Base-by-base conservation (phyloP, 2,113 vertebrate species). In the Theristicus caerulescens region DNA sequence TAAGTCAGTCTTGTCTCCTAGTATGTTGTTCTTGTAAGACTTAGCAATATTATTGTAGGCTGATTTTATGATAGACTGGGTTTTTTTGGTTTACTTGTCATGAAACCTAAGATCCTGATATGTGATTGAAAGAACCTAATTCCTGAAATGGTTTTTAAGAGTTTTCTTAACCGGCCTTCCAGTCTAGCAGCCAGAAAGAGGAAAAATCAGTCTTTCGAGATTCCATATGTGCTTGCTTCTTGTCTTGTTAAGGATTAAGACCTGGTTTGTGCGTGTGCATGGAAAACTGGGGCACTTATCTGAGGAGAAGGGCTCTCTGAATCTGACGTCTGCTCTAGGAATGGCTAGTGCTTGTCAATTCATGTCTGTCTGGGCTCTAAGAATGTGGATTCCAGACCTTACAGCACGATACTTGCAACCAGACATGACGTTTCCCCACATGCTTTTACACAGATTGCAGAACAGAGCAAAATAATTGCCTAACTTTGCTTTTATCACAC, bases 391-490 rank as follows among this genome's bases (percentile, higher is more conserved):
- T 92, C 92, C 93, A 92, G 94, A 86, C 83, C 77, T 90, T 93
- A n/a, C 90, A 83, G 82, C 51, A 72, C 24, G 26, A 52, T 29
- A 49, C 71, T 92, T 44, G 44, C 67, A 62, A 86, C 67, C 91
- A 94, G 86, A 94, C 74, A 26, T 88, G 95, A 90, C 42, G 55
- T 96, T 95, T 90, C 32, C 85, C 74, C 82, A 20, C 88, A 18
- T 79, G 69, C 65, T 76, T 54, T 66, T 26, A 25, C 87, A 70
- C 62, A 93, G 89, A 85, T 95, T 95, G 91, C 94, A 90, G 86
- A 95, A 70, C 70, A 95, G 89, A 91, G 64, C 74, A 72, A 34
- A 94, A 91, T 86, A 94, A 97, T 91, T 95, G 95, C 81, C 74
- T 94, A 58, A 65, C 81, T 87, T 94, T 82, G 84, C 86, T 89